These are phyloP conservation scores for Agelastica alni DNA, from an alignment of 2,888 invertebrate genomes.

Conservation along the genomic window DNA sequence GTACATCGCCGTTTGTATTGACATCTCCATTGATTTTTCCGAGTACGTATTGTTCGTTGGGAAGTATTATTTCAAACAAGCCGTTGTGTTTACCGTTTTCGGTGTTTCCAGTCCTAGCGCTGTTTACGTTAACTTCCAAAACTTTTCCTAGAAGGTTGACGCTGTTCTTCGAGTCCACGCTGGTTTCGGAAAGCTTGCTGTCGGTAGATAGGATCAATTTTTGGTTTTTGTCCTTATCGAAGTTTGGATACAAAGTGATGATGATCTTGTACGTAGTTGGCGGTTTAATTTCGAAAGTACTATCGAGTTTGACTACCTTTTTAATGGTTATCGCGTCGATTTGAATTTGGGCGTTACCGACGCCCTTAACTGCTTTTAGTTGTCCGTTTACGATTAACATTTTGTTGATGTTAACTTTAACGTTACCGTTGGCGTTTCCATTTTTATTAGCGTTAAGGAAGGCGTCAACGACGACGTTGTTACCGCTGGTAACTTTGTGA, in stretches of 20 bases:
- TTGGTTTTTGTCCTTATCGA: slow-evolving; percentile 70
- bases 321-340: slow-evolving; percentile 65
- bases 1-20: slow-evolving; percentile 42
- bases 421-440: slow-evolving; percentile 56
- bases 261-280: slow-evolving; percentile 66
- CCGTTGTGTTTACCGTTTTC: slow-evolving; percentile 57
- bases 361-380: slow-evolving; percentile 66
- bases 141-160: slow-evolving; percentile 59
- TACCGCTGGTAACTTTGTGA: slow-evolving; percentile 60
- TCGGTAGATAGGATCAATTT: slow-evolving; percentile 69
- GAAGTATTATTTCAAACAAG: slow-evolving; percentile 59
- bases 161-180: slow-evolving; percentile 64
- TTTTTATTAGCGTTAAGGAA: slow-evolving; percentile 59
- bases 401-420: slow-evolving; percentile 67
- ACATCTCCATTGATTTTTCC: slow-evolving; percentile 52
- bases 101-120: slow-evolving; percentile 55
- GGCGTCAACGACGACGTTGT: slow-evolving; percentile 60
- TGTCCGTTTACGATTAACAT: slow-evolving; percentile 66
- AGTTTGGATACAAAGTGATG: slow-evolving; percentile 69
- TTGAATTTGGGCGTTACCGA: slow-evolving; percentile 65
- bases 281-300: slow-evolving; percentile 65
- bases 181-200: slow-evolving; percentile 60
- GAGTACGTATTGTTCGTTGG: slow-evolving; percentile 57
- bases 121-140: slow-evolving; percentile 57
- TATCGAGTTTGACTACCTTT: slow-evolving; percentile 65